Conservation (phyloP, 1,140 invertebrate species). For the Hyposmocoma kahamanoa region DNA sequence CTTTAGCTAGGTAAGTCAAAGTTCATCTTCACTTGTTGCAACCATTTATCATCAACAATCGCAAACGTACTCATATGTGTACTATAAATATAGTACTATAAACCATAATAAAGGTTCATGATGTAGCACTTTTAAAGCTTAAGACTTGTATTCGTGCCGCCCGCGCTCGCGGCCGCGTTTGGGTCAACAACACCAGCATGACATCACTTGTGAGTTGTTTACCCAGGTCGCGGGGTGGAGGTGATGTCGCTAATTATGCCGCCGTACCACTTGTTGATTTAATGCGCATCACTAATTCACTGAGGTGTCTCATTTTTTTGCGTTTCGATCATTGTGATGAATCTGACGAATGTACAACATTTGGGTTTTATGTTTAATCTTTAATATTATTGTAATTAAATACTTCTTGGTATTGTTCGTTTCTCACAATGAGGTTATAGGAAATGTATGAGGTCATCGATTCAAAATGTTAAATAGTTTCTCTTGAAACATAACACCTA, state of each 20-base stretch:
- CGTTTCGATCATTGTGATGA: too few species aligned
- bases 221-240: constrained; percentile 42
- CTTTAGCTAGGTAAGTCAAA: constrained; percentile 50
- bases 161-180: constrained; percentile 18
- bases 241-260: constrained; percentile 48
- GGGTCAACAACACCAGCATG: constrained; percentile 66
- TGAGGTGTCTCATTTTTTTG: too few species aligned
- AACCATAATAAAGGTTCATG: not conserved
- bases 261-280: constrained; percentile 34
- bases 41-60: not conserved
- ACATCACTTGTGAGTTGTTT: constrained; percentile 60
- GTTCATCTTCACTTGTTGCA: not conserved
- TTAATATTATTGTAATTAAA: too few species aligned
- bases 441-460: not conserved
- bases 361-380: too few species aligned
- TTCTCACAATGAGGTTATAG: not conserved
- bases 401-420: too few species aligned
- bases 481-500: not conserved
- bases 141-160: constrained; percentile 13
- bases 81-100: not conserved
- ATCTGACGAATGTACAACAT: too few species aligned
- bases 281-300: constrained; percentile 23
- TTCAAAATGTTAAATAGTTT: not conserved
- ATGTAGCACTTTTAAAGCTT: not conserved
- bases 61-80: not conserved